Conservation (phyloP, 2,888 invertebrate genomes). For the Pycnomerus fuliginosus region DNA sequence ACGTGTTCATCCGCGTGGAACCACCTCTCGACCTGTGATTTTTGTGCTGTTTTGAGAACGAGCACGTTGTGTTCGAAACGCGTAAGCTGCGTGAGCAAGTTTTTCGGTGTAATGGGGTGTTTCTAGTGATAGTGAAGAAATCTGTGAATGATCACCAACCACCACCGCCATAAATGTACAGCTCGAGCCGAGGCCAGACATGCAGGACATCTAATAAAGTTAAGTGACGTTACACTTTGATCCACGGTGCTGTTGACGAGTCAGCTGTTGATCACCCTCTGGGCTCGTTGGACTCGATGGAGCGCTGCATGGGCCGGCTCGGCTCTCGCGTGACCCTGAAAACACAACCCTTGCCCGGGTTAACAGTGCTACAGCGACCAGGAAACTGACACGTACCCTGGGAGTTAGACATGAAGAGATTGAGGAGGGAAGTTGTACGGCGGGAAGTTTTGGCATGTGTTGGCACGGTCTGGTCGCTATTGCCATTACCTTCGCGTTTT, state of each 20-base stretch:
- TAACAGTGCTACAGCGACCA: conserved; percentile 32
- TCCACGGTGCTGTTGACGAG: conserved; percentile 76
- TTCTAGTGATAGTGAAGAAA: too few relatives aligned
- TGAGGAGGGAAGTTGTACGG: conserved; percentile 91
- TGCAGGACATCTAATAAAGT: conserved; percentile 36
- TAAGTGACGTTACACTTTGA: conserved; percentile 68
- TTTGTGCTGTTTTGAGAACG: too few relatives aligned
- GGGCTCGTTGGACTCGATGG: conserved; percentile 73
- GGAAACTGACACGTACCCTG: conserved; percentile 67
- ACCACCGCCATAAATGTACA: conserved; percentile 16
- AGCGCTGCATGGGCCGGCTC: conserved; percentile 56
- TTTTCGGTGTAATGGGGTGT: too few relatives aligned
- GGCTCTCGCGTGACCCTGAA: conserved; percentile 60
- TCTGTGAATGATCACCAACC: conserved; percentile 9
- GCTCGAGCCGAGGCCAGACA: conserved; percentile 33
- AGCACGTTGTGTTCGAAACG: too few relatives aligned
- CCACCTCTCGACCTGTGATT: too few relatives aligned
- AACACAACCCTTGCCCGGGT: conserved; percentile 73
- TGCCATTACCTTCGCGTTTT: conserved; percentile 66
- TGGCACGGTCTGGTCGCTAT: conserved; percentile 52
- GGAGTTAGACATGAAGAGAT: conserved; percentile 94
- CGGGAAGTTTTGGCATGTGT: conserved; percentile 77
- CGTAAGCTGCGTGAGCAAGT: too few relatives aligned
- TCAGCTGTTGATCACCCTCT: conserved; percentile 61
- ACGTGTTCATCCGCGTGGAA: too few relatives aligned